These are phyloP conservation scores for Mixornis gularis DNA, from an alignment of 2,113 vertebrate species.

Conservation along the genomic window DNA sequence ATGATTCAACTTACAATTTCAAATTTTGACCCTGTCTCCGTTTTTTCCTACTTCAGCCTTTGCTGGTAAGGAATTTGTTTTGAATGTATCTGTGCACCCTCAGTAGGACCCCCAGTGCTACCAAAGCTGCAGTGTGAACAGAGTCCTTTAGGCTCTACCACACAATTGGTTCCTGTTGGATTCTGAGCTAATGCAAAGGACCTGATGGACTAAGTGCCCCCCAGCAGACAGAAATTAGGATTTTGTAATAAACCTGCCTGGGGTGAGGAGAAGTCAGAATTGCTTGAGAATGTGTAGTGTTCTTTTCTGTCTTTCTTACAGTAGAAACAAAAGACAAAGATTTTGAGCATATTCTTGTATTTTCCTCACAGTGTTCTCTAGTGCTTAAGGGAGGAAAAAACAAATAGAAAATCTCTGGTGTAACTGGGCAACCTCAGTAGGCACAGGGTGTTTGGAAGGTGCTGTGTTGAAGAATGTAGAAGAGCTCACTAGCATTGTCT, in stretches of 20 bases:
- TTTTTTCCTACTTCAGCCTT: neutral
- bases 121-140: fast-evolving
- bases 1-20: neutral
- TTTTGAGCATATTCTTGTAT: neutral
- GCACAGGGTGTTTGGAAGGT: neutral
- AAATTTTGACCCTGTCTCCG: neutral
- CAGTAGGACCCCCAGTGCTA: fast-evolving
- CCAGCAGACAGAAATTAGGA: neutral
- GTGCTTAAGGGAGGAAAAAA: neutral
- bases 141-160: too few species aligned
- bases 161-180: neutral
- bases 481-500: neutral
- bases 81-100: fast-evolving
- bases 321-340: neutral
- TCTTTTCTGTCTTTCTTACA: neutral
- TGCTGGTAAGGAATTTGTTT: neutral
- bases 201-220: neutral
- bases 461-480: neutral
- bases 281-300: fast-evolving
- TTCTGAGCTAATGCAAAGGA: neutral
- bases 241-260: neutral
- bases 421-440: neutral
- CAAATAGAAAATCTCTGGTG: neutral
- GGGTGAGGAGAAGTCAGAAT: neutral
- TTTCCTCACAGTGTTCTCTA: neutral